Evolutionary conservation across 2,797 vertebrate species (phyloP).

Genomic region (Rallus crepitans): DNA sequence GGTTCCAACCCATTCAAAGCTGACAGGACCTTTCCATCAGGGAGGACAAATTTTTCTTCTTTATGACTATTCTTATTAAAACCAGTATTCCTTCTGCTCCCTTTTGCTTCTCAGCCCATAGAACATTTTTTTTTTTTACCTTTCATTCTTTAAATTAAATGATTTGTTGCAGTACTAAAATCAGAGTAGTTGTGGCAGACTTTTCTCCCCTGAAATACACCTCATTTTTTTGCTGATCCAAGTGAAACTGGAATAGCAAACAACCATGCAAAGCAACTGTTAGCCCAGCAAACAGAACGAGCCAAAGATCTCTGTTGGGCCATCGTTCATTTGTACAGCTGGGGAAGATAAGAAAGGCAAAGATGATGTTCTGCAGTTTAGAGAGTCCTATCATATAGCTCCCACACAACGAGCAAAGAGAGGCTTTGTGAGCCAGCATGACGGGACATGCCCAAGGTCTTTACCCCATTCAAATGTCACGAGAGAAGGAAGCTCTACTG

Average conservation of each 20-base stretch:
- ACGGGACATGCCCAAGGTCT: neutral
- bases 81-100: neutral
- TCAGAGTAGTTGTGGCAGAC: neutral
- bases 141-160: neutral
- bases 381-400: neutral
- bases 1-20: slow-evolving; percentile 27
- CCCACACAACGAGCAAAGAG: neutral
- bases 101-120: neutral
- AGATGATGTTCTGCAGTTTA: neutral
- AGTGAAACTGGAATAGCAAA: slow-evolving; percentile 32
- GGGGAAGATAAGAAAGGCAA: neutral
- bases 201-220: slow-evolving; percentile 16
- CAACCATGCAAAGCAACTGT: neutral
- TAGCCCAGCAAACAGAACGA: neutral
- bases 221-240: slow-evolving; percentile 46
- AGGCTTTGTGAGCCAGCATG: neutral
- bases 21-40: slow-evolving; percentile 54
- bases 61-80: slow-evolving; percentile 43
- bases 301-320: slow-evolving; percentile 9
- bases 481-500: neutral
- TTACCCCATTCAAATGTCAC: neutral
- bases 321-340: neutral
- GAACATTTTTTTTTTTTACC: slow-evolving; percentile 34
- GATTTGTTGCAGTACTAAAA: slow-evolving; percentile 16
- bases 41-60: slow-evolving; percentile 16